Percentiles rank a stretch among this genome's conserved stretches.
Conservation (phyloP, 1,140 invertebrate species). For the Teleogryllus occipitalis region DNA sequence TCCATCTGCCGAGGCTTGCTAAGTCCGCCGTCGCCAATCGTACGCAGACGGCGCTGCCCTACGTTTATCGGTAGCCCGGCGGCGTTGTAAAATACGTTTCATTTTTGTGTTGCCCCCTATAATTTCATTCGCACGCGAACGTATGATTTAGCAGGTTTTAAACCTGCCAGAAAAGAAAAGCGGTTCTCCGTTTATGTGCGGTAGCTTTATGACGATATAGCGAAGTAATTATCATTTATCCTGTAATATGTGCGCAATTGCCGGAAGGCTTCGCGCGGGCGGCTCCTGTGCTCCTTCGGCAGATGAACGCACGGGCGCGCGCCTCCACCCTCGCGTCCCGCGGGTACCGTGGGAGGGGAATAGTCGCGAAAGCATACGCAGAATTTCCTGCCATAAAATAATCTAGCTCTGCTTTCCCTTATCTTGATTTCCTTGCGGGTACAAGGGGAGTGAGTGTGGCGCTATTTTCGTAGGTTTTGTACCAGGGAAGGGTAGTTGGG, state of each 20-base stretch:
- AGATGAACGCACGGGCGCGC: too few relatives aligned
- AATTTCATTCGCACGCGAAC: not conserved
- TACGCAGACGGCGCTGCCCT: not conserved
- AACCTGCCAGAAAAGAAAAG: not conserved
- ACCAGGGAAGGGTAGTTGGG: too few relatives aligned
- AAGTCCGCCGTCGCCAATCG: not conserved
- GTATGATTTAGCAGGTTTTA: not conserved
- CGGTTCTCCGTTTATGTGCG: not conserved
- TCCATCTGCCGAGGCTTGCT: too few relatives aligned
- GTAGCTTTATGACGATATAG: not conserved
- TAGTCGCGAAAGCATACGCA: not conserved
- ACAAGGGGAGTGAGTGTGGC: too few relatives aligned
- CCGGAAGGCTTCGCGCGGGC: not conserved
- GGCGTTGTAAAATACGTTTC: not conserved
- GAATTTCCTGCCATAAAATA: not conserved
- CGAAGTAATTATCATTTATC: not conserved
- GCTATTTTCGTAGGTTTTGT: too few relatives aligned
- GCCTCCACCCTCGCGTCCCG: too few relatives aligned
- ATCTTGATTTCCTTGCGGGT: not conserved
- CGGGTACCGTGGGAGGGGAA: not conserved
- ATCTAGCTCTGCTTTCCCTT: not conserved
- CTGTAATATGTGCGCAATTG: not conserved
- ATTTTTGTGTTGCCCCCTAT: not conserved
- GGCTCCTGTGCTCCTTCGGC: not conserved
- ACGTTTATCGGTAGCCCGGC: not conserved